Evolutionary conservation across 2,888 invertebrate genomes (phyloP).

Genomic region (Geophilus truncorum): DNA sequence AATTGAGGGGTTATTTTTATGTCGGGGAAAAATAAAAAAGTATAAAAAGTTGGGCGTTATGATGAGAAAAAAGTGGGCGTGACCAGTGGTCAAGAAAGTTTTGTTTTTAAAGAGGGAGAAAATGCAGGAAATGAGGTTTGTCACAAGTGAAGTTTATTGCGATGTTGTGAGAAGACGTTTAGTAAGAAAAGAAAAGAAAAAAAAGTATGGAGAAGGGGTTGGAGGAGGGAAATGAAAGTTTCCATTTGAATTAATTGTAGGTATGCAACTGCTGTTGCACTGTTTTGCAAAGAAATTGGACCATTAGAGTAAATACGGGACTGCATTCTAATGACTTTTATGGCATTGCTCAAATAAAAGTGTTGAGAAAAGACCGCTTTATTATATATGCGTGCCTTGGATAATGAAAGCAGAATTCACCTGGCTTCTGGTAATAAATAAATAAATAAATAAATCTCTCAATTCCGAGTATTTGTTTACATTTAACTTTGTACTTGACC

Average conservation of each 20-base stretch:
- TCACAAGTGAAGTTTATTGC: neutral
- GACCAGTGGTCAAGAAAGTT: neutral
- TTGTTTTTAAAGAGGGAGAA: neutral
- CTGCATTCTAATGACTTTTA: neutral
- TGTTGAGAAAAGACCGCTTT: neutral
- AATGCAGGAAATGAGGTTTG: neutral
- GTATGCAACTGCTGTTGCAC: neutral
- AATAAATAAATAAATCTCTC: neutral
- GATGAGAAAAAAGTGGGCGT: too few species aligned
- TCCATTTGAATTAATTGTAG: neutral
- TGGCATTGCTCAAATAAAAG: neutral
- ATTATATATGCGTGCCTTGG: neutral
- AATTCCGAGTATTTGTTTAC: neutral
- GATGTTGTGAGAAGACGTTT: neutral
- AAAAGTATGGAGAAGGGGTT: too few species aligned
- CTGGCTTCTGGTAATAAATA: neutral
- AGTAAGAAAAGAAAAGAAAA: neutral
- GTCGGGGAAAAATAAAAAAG: neutral
- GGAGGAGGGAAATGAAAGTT: neutral
- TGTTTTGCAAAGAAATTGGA: neutral
- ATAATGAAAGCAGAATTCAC: neutral
- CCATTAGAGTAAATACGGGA: neutral
- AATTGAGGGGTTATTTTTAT: neutral
- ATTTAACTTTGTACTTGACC: neutral
- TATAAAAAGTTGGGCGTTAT: neutral